Percentiles rank a stretch among this genome's conserved stretches.
phyloP scores from a whole-genome alignment of 2,888 invertebrate species.

The Philaethria dido region DNA sequence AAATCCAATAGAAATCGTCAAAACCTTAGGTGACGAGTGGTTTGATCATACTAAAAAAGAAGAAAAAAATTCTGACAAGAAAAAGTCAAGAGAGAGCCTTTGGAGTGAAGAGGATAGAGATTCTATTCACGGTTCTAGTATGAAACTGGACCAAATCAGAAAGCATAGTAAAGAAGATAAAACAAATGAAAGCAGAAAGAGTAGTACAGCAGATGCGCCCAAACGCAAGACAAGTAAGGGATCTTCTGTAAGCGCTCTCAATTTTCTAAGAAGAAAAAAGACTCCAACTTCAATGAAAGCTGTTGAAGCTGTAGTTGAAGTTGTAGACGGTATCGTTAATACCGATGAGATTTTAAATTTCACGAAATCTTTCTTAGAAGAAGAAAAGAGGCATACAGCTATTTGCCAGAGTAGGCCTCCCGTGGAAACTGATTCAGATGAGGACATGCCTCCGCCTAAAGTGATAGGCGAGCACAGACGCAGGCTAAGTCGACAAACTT shows the following conservation, averaged over 20 bases:
- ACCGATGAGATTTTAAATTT: slow-evolving; percentile 68
- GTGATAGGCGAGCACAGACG: slow-evolving; percentile 69
- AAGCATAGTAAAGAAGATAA: slow-evolving; percentile 75
- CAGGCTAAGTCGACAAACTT: slow-evolving; percentile 74
- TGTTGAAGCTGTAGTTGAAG: slow-evolving; percentile 72
- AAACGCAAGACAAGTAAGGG: slow-evolving; percentile 77
- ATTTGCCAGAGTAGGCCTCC: slow-evolving; percentile 55
- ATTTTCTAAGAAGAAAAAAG: slow-evolving; percentile 73
- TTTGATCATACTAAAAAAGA: slow-evolving; percentile 71
- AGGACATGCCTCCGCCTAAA: slow-evolving; percentile 67
- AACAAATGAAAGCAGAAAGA: slow-evolving; percentile 63
- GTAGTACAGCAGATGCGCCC: slow-evolving; percentile 63
- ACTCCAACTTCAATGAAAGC: slow-evolving; percentile 69
- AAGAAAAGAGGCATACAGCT: slow-evolving; percentile 67
- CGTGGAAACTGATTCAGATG: slow-evolving; percentile 72
- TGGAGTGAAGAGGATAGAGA: slow-evolving; percentile 80
- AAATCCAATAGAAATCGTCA: slow-evolving; percentile 77
- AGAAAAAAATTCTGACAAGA: slow-evolving; percentile 71
- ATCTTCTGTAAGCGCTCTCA: slow-evolving; percentile 74
- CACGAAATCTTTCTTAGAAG: slow-evolving; percentile 72
- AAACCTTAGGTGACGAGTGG: slow-evolving; percentile 77
- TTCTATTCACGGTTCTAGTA: slow-evolving; percentile 69
- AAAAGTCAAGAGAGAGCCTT: slow-evolving; percentile 77
- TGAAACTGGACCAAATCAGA: slow-evolving; percentile 67
- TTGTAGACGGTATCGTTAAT: slow-evolving; percentile 57